Percentiles rank a stretch among this genome's conserved stretches.
phyloP scores from a whole-genome alignment of 2,113 vertebrate species.

The Pica pica region DNA sequence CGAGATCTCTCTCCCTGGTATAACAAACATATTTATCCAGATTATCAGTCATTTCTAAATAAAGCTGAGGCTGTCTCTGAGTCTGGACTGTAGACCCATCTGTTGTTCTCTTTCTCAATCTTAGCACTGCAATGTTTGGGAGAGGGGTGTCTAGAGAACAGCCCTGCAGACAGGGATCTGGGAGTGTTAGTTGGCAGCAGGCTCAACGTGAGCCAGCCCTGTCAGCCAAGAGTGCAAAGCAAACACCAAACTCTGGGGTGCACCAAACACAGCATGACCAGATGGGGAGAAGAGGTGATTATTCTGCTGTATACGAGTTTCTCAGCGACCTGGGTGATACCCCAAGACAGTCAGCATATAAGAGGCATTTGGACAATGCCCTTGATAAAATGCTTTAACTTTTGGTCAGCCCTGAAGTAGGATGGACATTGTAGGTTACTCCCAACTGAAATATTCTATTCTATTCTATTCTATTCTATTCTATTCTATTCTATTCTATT shows the following conservation, averaged over 20 bases:
- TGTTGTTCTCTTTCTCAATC: not conserved
- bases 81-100: not conserved
- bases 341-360: not conserved
- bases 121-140: not conserved
- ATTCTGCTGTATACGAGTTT: not conserved
- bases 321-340: accelerated
- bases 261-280: not conserved
- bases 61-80: not conserved
- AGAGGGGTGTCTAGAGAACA: not conserved
- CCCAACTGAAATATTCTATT: not conserved
- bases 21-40: not conserved
- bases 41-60: not conserved
- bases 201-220: accelerated
- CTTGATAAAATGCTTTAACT: not conserved
- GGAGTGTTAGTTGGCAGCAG: accelerated
- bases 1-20: not conserved
- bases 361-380: not conserved
- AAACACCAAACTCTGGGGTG: accelerated
- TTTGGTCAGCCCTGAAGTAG: not conserved
- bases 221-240: not conserved
- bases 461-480: not conserved
- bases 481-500: not conserved
- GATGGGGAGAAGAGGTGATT: not conserved
- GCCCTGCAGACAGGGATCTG: not conserved
- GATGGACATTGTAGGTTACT: accelerated